phyloP scores from a whole-genome alignment of 2,888 invertebrate genomes.

The Acleris cristana region DNA sequence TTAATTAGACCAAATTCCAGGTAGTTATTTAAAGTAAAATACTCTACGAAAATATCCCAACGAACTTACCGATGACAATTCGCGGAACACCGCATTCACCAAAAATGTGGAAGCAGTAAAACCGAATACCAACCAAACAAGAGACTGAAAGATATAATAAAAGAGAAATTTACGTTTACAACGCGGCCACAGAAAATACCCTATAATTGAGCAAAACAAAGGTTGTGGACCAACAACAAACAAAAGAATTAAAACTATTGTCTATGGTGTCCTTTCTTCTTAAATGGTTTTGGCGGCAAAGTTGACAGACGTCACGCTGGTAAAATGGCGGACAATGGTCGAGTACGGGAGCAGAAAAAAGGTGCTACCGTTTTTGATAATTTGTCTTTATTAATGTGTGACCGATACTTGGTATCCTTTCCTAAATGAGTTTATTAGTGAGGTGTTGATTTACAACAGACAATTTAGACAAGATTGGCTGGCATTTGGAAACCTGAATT shows the following conservation, averaged over 20 bases:
- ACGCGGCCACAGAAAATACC: constrained; percentile 64
- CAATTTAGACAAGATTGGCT: background rate
- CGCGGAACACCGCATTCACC: constrained; percentile 48
- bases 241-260: constrained; percentile 55
- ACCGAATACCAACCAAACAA: constrained; percentile 51
- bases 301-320: constrained; percentile 68
- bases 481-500: background rate
- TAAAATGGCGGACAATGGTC: constrained; percentile 54
- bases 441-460: constrained; percentile 22
- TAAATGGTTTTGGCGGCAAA: constrained; percentile 68
- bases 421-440: constrained; percentile 28
- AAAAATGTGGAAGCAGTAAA: constrained; percentile 75
- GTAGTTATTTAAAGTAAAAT: background rate
- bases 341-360: constrained; percentile 52
- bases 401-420: constrained; percentile 42
- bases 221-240: constrained; percentile 62
- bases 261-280: constrained; percentile 44
- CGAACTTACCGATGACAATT: constrained; percentile 47
- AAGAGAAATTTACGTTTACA: constrained; percentile 69
- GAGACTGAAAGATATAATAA: constrained; percentile 48
- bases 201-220: constrained; percentile 81
- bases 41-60: constrained; percentile 19
- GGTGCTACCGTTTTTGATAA: constrained; percentile 70
- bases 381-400: constrained; percentile 71
- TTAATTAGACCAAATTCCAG: background rate